Evolutionary conservation across 2,888 invertebrate genomes (phyloP).

Genomic region (Eucriotettix oculatus): DNA sequence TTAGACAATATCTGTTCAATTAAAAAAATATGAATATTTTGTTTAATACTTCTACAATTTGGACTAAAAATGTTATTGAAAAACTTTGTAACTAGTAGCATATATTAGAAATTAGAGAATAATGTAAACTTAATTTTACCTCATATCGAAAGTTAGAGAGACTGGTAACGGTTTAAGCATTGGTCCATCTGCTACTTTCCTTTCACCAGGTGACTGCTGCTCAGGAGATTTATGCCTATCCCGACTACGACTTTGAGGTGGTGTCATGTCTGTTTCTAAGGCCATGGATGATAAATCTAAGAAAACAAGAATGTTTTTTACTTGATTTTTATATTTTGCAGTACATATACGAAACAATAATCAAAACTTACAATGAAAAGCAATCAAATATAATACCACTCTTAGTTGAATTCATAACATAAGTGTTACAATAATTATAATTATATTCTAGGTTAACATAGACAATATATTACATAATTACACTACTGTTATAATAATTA

Average conservation of each 20-base stretch:
- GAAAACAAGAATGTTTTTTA: conserved; percentile 7
- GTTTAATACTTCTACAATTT: too few species aligned
- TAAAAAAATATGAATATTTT: too few species aligned
- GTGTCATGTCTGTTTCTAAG: conserved; percentile 40
- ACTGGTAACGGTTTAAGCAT: conserved; percentile 59
- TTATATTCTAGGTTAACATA: too few species aligned
- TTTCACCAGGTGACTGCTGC: conserved; percentile 27
- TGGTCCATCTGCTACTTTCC: conserved; percentile 26
- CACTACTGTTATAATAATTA: too few species aligned
- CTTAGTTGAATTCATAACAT: too few species aligned
- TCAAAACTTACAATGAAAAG: too few species aligned
- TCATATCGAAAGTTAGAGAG: conserved; percentile 75
- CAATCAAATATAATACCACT: too few species aligned
- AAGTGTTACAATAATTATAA: too few species aligned
- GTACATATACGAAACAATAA: too few species aligned
- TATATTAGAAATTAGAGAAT: background rate
- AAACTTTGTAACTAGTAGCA: background rate
- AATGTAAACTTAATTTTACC: conserved; percentile 30
- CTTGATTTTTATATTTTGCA: too few species aligned
- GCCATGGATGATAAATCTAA: conserved; percentile 64
- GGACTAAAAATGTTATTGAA: background rate
- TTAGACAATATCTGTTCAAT: too few species aligned
- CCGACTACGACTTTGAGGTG: conserved; percentile 29
- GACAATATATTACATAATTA: too few species aligned
- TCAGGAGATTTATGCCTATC: conserved; percentile 26